Conservation (phyloP, 2,113 vertebrate species). For the Manacus vitellinus region DNA sequence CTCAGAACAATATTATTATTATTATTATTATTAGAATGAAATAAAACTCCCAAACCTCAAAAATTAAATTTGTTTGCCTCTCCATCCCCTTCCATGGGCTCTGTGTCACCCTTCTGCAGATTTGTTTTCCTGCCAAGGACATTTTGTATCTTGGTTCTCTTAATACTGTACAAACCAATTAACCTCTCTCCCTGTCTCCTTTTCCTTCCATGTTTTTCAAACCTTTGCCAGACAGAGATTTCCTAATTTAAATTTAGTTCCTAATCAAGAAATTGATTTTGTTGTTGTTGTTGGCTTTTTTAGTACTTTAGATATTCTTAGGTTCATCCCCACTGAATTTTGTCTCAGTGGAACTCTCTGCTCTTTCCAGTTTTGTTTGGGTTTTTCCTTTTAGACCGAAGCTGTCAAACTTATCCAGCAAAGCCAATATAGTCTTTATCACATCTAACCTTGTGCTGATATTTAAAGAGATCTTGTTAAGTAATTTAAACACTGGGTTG, state of each 20-base stretch:
- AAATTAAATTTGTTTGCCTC: not conserved
- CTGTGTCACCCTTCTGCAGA: not conserved
- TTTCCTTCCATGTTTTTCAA: not conserved
- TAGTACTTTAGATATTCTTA: not conserved
- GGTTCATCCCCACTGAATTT: not conserved
- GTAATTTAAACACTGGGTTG: not conserved
- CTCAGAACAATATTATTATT: not conserved
- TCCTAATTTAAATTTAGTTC: not conserved
- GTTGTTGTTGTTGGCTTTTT: not conserved
- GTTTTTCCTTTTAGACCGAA: not conserved
- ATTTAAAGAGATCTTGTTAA: not conserved
- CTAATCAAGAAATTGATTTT: not conserved
- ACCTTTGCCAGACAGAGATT: not conserved
- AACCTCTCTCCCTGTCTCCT: not conserved
- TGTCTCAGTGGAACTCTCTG: not conserved
- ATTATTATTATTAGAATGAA: not conserved
- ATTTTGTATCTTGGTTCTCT: not conserved
- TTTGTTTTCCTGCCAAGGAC: not conserved
- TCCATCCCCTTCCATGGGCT: fast-evolving
- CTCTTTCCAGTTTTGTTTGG: not conserved
- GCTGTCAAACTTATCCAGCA: not conserved
- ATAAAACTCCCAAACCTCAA: not conserved
- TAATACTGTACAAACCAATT: not conserved
- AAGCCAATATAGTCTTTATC: not conserved
- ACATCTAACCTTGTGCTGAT: conserved; percentile 11